Percentiles rank a stretch among this genome's conserved stretches.
Evolutionary conservation across 2,113 vertebrate species (phyloP).

Genomic region (Penelope pileata): DNA sequence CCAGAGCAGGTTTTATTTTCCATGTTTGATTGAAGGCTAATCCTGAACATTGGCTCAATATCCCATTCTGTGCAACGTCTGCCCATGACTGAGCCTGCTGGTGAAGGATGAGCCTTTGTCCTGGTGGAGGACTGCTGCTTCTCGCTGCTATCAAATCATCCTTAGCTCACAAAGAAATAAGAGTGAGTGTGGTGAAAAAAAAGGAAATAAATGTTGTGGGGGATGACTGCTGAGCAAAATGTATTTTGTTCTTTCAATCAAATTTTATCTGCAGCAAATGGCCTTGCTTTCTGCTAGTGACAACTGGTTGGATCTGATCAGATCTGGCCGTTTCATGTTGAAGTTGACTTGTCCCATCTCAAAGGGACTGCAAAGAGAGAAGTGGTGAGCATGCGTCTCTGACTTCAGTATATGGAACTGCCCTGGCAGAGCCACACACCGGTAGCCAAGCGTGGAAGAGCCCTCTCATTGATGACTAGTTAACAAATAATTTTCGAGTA

Average conservation of each 20-base stretch:
- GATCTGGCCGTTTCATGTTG: not conserved
- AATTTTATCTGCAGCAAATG: not conserved
- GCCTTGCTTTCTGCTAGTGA: not conserved
- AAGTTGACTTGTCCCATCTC: not conserved
- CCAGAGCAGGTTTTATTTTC: not conserved
- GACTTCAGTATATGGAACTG: not conserved
- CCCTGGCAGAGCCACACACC: not conserved
- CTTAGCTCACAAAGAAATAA: not conserved
- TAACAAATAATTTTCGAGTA: conserved; percentile 38
- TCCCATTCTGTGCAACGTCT: not conserved
- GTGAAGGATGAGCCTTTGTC: conserved; percentile 13
- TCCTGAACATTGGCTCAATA: not conserved
- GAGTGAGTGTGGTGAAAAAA: not conserved
- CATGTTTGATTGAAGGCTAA: not conserved
- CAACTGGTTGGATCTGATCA: not conserved
- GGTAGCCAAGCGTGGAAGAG: not conserved
- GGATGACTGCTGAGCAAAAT: not conserved
- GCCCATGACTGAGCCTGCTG: not conserved
- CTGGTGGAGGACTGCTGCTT: not conserved
- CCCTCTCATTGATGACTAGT: not conserved
- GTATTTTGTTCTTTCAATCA: not conserved
- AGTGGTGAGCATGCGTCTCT: not conserved
- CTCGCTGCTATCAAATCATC: not conserved
- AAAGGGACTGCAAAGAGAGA: not conserved
- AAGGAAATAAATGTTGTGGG: not conserved